These are phyloP conservation scores for Mus minutoides DNA, from an alignment of 2,797 vertebrate genomes.

Conservation along the genomic window DNA sequence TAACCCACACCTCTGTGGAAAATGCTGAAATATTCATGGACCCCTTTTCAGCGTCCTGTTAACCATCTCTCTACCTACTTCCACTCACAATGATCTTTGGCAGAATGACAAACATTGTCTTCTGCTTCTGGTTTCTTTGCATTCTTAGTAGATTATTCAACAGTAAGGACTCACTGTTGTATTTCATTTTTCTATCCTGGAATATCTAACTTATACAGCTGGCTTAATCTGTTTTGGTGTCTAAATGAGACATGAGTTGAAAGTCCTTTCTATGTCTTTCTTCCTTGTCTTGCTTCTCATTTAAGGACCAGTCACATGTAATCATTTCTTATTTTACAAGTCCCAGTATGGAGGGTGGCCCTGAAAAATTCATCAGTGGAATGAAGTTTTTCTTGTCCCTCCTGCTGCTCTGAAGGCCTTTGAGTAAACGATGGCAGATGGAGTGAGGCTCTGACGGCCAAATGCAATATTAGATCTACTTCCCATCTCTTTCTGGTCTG, in stretches of 20 bases:
- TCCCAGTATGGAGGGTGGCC: conserved; percentile 33
- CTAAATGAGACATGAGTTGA: conserved; percentile 41
- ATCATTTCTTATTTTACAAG: conserved; percentile 65
- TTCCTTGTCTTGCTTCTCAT: conserved; percentile 6
- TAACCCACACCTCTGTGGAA: background rate
- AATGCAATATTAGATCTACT: conserved; percentile 69
- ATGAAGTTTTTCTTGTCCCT: conserved; percentile 64
- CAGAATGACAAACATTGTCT: background rate
- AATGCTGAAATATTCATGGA: background rate
- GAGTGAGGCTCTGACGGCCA: conserved; percentile 38
- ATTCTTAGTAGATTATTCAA: background rate
- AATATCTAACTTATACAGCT: background rate
- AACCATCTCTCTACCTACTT: background rate
- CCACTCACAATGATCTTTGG: background rate
- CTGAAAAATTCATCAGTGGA: conserved; percentile 75
- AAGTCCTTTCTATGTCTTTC: background rate
- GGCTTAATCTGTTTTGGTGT: conserved; percentile 25
- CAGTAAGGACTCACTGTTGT: background rate
- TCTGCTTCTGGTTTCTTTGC: background rate
- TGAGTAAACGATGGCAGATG: conserved; percentile 46
- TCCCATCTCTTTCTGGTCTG: conserved; percentile 55
- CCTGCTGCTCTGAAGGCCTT: conserved; percentile 58
- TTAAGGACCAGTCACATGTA: conserved; percentile 32
- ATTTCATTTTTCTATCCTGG: background rate
- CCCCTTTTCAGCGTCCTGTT: background rate